These are phyloP conservation scores for Takifugu rubripes DNA, from an alignment of 2,797 vertebrate species.

Conservation along the genomic window DNA sequence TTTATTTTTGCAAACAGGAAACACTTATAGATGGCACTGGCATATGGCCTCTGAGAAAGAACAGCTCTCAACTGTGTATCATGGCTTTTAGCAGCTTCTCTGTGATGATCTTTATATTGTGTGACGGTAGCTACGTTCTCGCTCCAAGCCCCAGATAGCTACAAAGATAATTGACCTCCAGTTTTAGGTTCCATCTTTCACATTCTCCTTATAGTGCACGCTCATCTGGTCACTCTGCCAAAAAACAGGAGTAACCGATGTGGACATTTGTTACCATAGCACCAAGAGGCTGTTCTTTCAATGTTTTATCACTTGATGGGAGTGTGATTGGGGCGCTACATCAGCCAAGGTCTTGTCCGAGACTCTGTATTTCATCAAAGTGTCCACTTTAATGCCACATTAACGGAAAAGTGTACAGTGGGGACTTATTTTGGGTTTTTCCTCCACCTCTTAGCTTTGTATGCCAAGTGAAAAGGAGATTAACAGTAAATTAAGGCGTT, in stretches of 20 bases:
- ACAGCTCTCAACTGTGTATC: slow-evolving; percentile 35
- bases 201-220: slow-evolving; percentile 29
- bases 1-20: slow-evolving; percentile 12
- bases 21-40: slow-evolving; percentile 44
- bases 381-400: slow-evolving; percentile 27
- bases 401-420: slow-evolving; percentile 13
- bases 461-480: slow-evolving; percentile 8
- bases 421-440: slow-evolving; percentile 40
- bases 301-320: slow-evolving; percentile 55
- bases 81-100: slow-evolving; percentile 58
- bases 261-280: slow-evolving; percentile 61
- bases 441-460: neutral
- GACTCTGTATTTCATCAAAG: slow-evolving; percentile 41
- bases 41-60: slow-evolving; percentile 52
- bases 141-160: slow-evolving; percentile 32
- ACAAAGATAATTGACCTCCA: slow-evolving; percentile 62
- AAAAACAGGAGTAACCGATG: slow-evolving; percentile 26
- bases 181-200: slow-evolving; percentile 27
- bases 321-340: slow-evolving; percentile 38
- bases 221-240: slow-evolving; percentile 23
- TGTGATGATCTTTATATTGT: slow-evolving; percentile 56
- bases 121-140: slow-evolving; percentile 7
- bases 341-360: slow-evolving; percentile 49
- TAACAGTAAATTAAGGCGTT: too few relatives aligned
- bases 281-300: slow-evolving; percentile 36